Conservation (phyloP, 2,888 invertebrate species). For the Troides aeacus region DNA sequence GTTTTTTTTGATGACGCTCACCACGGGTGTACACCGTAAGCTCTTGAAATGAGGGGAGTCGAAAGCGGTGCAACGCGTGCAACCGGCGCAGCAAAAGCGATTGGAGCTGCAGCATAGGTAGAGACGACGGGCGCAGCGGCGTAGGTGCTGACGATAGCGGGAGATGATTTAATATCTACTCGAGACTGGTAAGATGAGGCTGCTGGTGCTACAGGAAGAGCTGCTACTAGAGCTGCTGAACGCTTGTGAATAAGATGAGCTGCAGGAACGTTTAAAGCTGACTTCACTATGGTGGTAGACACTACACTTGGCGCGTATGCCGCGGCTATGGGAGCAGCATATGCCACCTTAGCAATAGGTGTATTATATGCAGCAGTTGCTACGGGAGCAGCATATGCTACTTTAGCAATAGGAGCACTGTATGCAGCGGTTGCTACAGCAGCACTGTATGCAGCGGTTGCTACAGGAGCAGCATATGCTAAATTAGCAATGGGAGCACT, state of each 20-base stretch:
- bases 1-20: conserved; percentile 54
- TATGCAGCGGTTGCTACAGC: conserved; percentile 36
- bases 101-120: conserved; percentile 47
- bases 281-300: not conserved
- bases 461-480: conserved; percentile 36
- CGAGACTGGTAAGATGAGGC: conserved; percentile 51
- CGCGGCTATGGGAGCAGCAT: conserved; percentile 34
- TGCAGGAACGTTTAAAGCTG: conserved; percentile 38
- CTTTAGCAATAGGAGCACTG: conserved; percentile 33
- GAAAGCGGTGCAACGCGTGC: conserved; percentile 41
- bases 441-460: conserved; percentile 33
- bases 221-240: conserved; percentile 49
- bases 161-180: conserved; percentile 45
- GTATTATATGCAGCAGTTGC: conserved; percentile 44
- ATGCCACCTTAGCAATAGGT: conserved; percentile 42
- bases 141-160: conserved; percentile 40
- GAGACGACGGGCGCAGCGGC: conserved; percentile 46
- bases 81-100: conserved; percentile 52
- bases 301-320: conserved; percentile 19
- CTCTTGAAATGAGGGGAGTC: conserved; percentile 53
- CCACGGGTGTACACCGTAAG: conserved; percentile 64
- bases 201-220: conserved; percentile 39
- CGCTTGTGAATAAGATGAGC: conserved; percentile 67
- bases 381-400: conserved; percentile 37
- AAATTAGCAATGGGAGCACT: conserved; percentile 46